Evolutionary conservation across 2,888 invertebrate genomes (phyloP).

Genomic region (Periphyllus acericola): DNA sequence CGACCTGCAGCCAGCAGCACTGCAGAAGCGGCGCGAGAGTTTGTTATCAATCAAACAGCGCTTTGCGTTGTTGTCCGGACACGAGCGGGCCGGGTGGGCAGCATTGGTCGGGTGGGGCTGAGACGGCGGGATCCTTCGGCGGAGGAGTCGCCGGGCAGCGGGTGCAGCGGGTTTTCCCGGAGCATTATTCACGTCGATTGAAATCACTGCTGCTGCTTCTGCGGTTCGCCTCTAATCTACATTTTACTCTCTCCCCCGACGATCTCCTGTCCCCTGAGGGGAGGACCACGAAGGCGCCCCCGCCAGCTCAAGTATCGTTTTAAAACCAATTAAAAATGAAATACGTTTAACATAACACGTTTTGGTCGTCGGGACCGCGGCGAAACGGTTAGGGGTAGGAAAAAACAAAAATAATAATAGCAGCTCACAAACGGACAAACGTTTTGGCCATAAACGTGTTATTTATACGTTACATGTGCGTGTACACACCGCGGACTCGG

Average conservation of each 20-base stretch:
- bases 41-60: conserved; percentile 60
- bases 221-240: conserved; percentile 54
- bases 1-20: not conserved
- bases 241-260: conserved; percentile 20
- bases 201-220: conserved; percentile 54
- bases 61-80: conserved; percentile 22
- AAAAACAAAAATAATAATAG: not conserved
- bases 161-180: not conserved
- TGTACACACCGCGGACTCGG: not conserved
- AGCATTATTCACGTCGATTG: conserved; percentile 57
- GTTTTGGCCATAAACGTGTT: not conserved
- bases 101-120: not conserved
- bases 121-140: no score
- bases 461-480: not conserved
- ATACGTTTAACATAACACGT: conserved; percentile 4
- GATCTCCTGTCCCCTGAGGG: not conserved
- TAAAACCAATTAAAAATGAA: conserved; percentile 49
- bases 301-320: conserved; percentile 43
- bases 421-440: not conserved
- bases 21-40: conserved; percentile 20
- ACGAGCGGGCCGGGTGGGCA: not conserved
- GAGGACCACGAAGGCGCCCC: not conserved
- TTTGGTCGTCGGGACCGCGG: not conserved
- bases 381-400: no score
- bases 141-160: no score